phyloP scores from a whole-genome alignment of 2,797 vertebrate species.

The Platalea minor region DNA sequence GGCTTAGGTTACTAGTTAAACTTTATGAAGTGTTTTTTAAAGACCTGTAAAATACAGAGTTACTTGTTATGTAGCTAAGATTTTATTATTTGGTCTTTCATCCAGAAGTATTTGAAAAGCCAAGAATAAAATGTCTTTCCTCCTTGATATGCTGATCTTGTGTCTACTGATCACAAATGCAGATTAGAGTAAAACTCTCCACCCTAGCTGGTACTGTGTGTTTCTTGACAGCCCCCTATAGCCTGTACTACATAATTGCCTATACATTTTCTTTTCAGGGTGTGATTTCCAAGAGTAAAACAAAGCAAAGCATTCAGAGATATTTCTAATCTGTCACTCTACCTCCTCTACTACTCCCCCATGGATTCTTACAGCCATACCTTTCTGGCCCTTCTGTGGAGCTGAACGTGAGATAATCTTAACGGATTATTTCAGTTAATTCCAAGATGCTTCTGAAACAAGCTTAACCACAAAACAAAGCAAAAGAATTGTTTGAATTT shows the following conservation, averaged over 20 bases:
- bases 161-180: neutral
- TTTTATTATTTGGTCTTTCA: constrained; percentile 22
- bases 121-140: neutral
- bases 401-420: neutral
- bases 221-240: constrained; percentile 50
- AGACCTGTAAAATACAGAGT: constrained; percentile 26
- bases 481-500: neutral
- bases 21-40: constrained; percentile 23
- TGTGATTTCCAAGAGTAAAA: neutral
- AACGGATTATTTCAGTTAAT: neutral
- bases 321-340: neutral
- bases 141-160: neutral
- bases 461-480: neutral
- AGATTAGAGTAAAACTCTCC: neutral
- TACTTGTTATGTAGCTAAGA: neutral
- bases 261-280: neutral
- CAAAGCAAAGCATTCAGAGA: neutral
- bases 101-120: neutral
- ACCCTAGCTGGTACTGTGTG: neutral
- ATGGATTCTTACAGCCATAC: neutral
- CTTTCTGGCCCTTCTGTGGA: neutral
- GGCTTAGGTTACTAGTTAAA: constrained; percentile 6
- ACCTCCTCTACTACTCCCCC: neutral
- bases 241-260: neutral
- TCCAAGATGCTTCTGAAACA: neutral